These are phyloP conservation scores for Ligdia adustata DNA, from an alignment of 2,888 invertebrate species.

Conservation along the genomic window DNA sequence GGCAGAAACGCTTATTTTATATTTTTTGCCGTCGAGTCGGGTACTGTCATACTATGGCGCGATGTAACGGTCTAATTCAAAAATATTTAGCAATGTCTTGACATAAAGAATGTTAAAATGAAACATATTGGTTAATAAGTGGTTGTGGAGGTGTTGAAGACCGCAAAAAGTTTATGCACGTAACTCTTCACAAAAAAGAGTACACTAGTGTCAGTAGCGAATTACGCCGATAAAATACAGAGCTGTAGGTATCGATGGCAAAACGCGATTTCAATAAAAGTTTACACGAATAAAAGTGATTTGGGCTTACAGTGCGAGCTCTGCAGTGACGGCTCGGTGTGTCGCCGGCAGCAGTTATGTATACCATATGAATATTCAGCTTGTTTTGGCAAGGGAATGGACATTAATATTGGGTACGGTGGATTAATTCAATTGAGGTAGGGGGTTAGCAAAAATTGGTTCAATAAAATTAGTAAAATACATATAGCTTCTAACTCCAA, in stretches of 20 bases:
- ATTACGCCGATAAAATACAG: conserved; percentile 8
- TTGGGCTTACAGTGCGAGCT: conserved; percentile 7
- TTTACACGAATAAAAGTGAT: conserved; percentile 29
- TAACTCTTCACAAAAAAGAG: too few relatives aligned
- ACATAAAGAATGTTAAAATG: too few relatives aligned
- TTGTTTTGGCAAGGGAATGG: conserved; percentile 41
- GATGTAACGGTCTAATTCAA: too few relatives aligned
- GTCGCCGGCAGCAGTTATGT: conserved; percentile 32
- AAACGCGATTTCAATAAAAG: conserved; percentile 9
- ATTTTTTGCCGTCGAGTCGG: too few relatives aligned
- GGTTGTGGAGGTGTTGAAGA: too few relatives aligned
- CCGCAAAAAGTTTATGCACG: too few relatives aligned
- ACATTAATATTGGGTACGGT: conserved; percentile 29
- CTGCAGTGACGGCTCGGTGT: conserved; percentile 3
- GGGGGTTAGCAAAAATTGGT: background rate
- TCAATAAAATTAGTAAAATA: background rate
- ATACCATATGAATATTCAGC: conserved; percentile 49
- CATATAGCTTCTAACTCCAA: too few relatives aligned
- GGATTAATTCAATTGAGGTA: conserved; percentile 22
- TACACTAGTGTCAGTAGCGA: too few relatives aligned
- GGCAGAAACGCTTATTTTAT: too few relatives aligned
- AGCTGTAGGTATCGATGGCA: background rate
- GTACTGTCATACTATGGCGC: too few relatives aligned
- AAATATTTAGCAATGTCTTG: too few relatives aligned
- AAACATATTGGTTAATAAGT: too few relatives aligned